These are phyloP conservation scores for Sinella curviseta DNA, from an alignment of 1,140 invertebrate species.

Conservation along the genomic window DNA sequence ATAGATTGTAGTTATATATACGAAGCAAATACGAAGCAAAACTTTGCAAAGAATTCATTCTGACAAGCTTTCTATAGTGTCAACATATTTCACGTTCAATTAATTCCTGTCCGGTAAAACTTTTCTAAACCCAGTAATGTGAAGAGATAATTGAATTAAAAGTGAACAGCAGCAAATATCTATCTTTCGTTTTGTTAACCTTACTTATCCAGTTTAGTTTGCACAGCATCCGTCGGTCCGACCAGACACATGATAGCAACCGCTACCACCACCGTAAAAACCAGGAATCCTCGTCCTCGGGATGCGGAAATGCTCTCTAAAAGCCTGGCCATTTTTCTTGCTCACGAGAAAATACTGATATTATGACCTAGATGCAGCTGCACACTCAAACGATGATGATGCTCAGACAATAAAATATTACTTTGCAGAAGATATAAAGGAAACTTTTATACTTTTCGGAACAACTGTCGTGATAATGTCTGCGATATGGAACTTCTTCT, in stretches of 20 bases:
- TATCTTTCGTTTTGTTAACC: no score
- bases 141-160: no score
- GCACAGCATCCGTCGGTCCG: not conserved
- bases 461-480: not conserved
- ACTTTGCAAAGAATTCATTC: not conserved
- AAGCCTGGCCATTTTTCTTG: not conserved
- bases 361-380: not conserved
- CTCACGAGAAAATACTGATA: not conserved
- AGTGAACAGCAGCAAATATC: no score
- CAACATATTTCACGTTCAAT: no score
- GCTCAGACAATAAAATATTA: no score
- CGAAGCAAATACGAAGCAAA: not conserved
- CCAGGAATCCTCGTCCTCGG: not conserved
- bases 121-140: no score
- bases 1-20: not conserved
- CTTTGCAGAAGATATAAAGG: not conserved
- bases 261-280: not conserved
- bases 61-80: no score
- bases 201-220: slow-evolving; percentile 17
- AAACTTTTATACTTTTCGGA: not conserved
- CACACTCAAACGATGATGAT: no score
- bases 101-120: no score
- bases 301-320: not conserved
- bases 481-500: no score
- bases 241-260: not conserved